Conservation (phyloP, 1,140 invertebrate genomes). For the Papilio glaucus region DNA sequence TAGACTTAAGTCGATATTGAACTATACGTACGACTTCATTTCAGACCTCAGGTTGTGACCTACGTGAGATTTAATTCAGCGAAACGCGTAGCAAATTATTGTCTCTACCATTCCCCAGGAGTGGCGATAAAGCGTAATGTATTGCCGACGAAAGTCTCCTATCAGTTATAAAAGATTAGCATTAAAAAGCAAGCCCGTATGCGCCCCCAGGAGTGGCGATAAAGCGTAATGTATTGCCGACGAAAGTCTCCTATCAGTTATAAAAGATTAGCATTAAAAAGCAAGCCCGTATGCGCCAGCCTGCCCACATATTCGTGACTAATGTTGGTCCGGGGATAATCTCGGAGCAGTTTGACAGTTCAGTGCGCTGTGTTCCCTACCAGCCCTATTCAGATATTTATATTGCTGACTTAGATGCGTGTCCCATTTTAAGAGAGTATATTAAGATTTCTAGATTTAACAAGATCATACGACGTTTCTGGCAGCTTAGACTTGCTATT, state of each 20-base stretch:
- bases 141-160: slow-evolving; percentile 51
- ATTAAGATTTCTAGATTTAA: slow-evolving; percentile 32
- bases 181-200: slow-evolving; percentile 54
- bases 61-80: slow-evolving; percentile 24
- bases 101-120: slow-evolving; percentile 43
- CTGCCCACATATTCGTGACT: slow-evolving; percentile 46
- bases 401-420: neutral
- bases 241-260: slow-evolving; percentile 54
- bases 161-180: slow-evolving; percentile 57
- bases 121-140: slow-evolving; percentile 49
- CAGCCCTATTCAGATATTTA: slow-evolving; percentile 27
- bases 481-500: neutral
- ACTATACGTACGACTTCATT: slow-evolving; percentile 7
- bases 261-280: slow-evolving; percentile 60
- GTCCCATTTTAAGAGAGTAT: neutral
- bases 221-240: slow-evolving; percentile 49
- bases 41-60: neutral
- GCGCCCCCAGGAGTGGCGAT: slow-evolving; percentile 48
- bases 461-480: neutral
- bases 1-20: too few species aligned
- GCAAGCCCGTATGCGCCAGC: slow-evolving; percentile 33
- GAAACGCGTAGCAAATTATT: slow-evolving; percentile 34
- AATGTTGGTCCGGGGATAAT: slow-evolving; percentile 45
- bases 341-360: slow-evolving; percentile 41
- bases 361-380: slow-evolving; percentile 32